Evolutionary conservation across 2,113 vertebrate genomes (phyloP), one percentile per base, ranked within the genome.

Genomic region (Podilymbus podiceps): DNA sequence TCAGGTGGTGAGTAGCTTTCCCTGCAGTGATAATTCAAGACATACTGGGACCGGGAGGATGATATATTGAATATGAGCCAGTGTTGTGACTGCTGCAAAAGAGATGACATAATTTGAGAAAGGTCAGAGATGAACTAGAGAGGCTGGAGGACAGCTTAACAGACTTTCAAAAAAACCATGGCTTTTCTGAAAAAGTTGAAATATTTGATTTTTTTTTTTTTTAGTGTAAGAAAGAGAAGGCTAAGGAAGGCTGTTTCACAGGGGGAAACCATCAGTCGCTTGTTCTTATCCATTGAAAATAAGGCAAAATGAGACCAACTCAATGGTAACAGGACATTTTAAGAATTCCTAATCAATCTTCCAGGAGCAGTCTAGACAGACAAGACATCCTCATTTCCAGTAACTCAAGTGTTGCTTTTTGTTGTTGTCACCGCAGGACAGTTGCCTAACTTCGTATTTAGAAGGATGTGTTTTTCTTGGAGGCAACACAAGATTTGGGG

Each of bases 1-100:
- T 50, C 60, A 59, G 19, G 55, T 18, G 13, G 21, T 46, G 44
- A 67, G 47, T 17, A 40, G 16, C 38, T 28, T 28, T 63, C 56
- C 25, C 25, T 11, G 42, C 50, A 74, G 72, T 0, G 4, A 50
- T 31, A 11, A 7, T 55, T 50, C 56, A 46, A 75, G 47, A 66
- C 0, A 1, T 31, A 4, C 17, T 23, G 68, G 40, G 46, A 66
- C 63, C 6, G 0, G 31, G 18, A 77, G n/a, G 44, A 38, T 21
- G 46, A 55, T 27, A 7, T 5, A 18, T 33, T 1, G 6, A 69
- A 12, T 12, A 14, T 0, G 3, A 87, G 19, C 9, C 27, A 4
- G 22, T 11, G 13, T 6, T 67, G 60, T n/a, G 67, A 23, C 21
- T 21, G 35, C 64, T 50, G 55, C 40, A 58, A 22, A 58, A 42